phyloP scores from a whole-genome alignment of 2,888 invertebrate genomes.

The Gerosis bhagava region DNA sequence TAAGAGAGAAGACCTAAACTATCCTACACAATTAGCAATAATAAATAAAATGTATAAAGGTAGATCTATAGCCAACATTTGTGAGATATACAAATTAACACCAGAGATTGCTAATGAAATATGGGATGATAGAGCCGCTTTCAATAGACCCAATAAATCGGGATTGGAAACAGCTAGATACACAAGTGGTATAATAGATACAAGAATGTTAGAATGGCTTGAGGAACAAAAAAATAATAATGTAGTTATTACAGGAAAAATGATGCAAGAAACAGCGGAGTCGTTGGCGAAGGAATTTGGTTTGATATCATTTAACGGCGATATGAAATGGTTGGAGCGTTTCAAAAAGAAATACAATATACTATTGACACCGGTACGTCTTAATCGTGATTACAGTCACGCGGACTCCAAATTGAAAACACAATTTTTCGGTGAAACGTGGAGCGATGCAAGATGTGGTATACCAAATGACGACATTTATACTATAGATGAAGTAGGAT shows the following conservation, averaged over 20 bases:
- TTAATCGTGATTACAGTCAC: conserved; percentile 36
- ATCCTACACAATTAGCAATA: conserved; percentile 41
- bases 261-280: too few relatives aligned
- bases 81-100: conserved; percentile 44
- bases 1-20: not conserved
- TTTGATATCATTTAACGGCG: conserved; percentile 49
- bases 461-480: conserved; percentile 42
- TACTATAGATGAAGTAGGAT: too few relatives aligned
- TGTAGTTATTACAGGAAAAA: too few relatives aligned
- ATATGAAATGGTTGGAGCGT: conserved; percentile 52
- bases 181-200: conserved; percentile 46
- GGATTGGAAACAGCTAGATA: conserved; percentile 39
- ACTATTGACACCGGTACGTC: conserved; percentile 36
- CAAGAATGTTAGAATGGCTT: conserved; percentile 45
- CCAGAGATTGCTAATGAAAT: conserved; percentile 47
- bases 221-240: conserved; percentile 36
- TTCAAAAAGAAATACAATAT: conserved; percentile 51
- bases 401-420: conserved; percentile 50
- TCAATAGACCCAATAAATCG: conserved; percentile 39
- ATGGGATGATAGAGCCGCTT: conserved; percentile 51
- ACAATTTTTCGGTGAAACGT: conserved; percentile 50
- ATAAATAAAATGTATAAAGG: conserved; percentile 54
- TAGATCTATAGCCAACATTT: conserved; percentile 44
- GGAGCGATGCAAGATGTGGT: conserved; percentile 45
- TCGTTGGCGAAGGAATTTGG: not conserved